Evolutionary conservation across 2,888 invertebrate genomes (phyloP), one percentile per base, ranked within the genome.

Genomic region (Trichacis sp.): DNA sequence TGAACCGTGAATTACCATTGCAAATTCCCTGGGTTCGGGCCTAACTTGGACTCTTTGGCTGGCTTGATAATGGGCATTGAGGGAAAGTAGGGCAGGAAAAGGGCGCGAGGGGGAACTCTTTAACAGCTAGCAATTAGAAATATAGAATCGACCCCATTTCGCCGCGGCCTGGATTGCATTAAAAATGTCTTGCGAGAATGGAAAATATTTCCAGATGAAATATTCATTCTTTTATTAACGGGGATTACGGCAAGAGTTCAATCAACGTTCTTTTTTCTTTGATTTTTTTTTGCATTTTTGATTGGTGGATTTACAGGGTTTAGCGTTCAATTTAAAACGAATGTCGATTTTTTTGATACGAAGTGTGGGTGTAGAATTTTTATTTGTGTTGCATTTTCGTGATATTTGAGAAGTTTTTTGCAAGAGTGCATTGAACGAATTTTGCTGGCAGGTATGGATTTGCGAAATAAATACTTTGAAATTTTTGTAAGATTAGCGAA

Each of bases 251-350:
- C 4, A 8, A 24, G 8, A 24, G 4, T 24, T 77, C 78, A 76
- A 78, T 78, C 77, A 75, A 68, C 48, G 70, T 65, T 60, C 72
- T 66, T 75, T 74, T 80, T 80, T 79, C 75, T 78, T 71, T 74
- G 75, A 76, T 77, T 76, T 76, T 70, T 24, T 24, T 24, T 24
- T 24, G 4, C 24, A 24, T 24, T 24, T 24, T 24, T 8, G 24
- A 24, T 24, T 8, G 24, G 24, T 8, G 24, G 8, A 24, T n/a
- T n/a, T n/a, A n/a, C n/a, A n/a, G n/a, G n/a, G n/a, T n/a, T n/a
- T n/a, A n/a, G n/a, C n/a, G n/a, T n/a, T n/a, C n/a, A n/a, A n/a
- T n/a, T n/a, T n/a, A n/a, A n/a, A n/a, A n/a, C n/a, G n/a, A n/a
- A n/a, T n/a, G n/a, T n/a, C n/a, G n/a, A n/a, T n/a, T n/a, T n/a